A percentile compares a stretch with the other conserved stretches of the same genome.
Conservation (phyloP, 1,140 invertebrate genomes). For the Microplitis mediator region DNA sequence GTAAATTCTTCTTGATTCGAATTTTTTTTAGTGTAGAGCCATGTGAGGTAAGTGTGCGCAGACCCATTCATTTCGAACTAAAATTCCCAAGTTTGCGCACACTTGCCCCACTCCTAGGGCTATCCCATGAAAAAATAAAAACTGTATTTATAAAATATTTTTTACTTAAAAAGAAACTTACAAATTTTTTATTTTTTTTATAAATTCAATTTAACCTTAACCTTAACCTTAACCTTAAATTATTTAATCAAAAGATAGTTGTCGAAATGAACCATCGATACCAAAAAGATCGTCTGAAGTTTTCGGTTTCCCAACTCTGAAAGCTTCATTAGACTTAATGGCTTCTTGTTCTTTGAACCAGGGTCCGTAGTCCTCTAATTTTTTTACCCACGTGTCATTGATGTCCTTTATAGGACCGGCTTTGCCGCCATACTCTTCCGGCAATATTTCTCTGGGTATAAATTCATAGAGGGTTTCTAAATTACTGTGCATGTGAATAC, state of each 20-base stretch:
- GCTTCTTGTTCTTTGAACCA: slow-evolving; percentile 79
- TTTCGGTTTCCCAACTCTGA: slow-evolving; percentile 78
- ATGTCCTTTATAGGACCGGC: slow-evolving; percentile 73
- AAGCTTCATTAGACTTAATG: slow-evolving; percentile 74
- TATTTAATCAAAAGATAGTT: slow-evolving; percentile 75
- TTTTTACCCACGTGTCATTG: slow-evolving; percentile 76
- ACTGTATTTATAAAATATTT: neutral
- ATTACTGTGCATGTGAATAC: slow-evolving; percentile 78
- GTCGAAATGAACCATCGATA: slow-evolving; percentile 80
- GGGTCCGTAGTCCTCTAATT: slow-evolving; percentile 72
- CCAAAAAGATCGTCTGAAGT: slow-evolving; percentile 82
- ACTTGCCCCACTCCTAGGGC: too few relatives aligned
- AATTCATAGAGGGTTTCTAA: slow-evolving; percentile 77
- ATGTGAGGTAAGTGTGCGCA: too few relatives aligned
- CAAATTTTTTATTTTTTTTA: neutral
- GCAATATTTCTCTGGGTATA: slow-evolving; percentile 78
- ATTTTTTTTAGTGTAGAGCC: too few relatives aligned
- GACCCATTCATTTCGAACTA: too few relatives aligned
- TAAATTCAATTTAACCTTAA: too few relatives aligned
- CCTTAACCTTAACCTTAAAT: neutral
- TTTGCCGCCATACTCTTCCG: slow-evolving; percentile 78
- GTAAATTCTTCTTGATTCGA: too few relatives aligned
- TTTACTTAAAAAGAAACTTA: neutral
- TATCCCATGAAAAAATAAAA: neutral
- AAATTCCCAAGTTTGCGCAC: too few relatives aligned